A percentile compares a stretch with the other conserved stretches of the same genome.
Conservation (phyloP, 2,113 vertebrate genomes). For the Eolophus roseicapilla region DNA sequence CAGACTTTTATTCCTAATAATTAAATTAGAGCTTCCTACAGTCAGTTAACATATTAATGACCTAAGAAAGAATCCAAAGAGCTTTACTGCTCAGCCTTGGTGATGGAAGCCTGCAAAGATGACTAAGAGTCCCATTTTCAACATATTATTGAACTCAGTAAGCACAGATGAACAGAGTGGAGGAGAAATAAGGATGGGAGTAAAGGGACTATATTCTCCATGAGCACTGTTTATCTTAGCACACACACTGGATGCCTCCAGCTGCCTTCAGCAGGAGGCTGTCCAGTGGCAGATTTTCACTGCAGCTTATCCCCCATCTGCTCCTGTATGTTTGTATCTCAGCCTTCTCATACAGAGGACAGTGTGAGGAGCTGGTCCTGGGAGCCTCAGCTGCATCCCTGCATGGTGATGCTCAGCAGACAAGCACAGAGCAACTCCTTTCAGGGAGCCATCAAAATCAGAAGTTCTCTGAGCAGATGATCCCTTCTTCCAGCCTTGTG, state of each 20-base stretch:
- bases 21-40: conserved; percentile 16
- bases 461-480: background rate
- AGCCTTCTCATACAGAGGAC: background rate
- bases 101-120: background rate
- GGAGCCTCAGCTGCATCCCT: background rate
- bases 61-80: background rate
- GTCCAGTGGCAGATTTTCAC: background rate
- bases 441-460: background rate
- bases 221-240: background rate
- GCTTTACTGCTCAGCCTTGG: background rate
- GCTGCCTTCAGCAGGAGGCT: background rate
- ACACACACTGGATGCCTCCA: background rate
- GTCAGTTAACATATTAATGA: background rate
- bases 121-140: background rate
- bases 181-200: background rate
- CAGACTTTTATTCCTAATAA: background rate
- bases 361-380: background rate
- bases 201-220: background rate
- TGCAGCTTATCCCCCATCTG: background rate
- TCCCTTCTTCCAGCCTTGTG: background rate
- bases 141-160: background rate
- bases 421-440: background rate
- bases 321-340: background rate
- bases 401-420: background rate
- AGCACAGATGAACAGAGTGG: background rate